These are phyloP conservation scores for Istiophorus platypterus DNA, from an alignment of 2,113 vertebrate species.

Conservation along the genomic window DNA sequence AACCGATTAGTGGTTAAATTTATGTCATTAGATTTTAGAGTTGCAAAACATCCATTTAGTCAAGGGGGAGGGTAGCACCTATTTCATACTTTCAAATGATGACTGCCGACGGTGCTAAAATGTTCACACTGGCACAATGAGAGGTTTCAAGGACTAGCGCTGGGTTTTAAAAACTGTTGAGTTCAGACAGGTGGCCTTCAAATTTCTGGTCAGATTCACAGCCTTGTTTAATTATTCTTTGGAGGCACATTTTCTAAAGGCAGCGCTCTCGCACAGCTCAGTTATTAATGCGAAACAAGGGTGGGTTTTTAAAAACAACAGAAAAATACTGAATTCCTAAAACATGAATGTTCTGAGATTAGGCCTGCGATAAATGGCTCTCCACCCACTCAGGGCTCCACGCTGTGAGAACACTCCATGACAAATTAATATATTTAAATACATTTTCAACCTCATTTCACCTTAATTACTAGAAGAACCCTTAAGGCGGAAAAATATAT, in stretches of 20 bases:
- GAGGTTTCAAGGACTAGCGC: too few relatives aligned
- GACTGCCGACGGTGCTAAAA: too few relatives aligned
- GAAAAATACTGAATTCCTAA: background rate
- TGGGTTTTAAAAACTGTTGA: too few relatives aligned
- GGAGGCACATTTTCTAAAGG: background rate
- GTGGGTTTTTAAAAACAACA: background rate
- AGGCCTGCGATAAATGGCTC: background rate
- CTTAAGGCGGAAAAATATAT: background rate
- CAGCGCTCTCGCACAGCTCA: background rate
- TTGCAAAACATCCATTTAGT: too few relatives aligned
- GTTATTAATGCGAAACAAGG: background rate
- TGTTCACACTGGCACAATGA: too few relatives aligned
- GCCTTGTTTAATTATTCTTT: too few relatives aligned
- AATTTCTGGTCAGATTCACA: too few relatives aligned
- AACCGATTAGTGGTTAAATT: too few relatives aligned
- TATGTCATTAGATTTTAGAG: too few relatives aligned
- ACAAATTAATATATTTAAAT: background rate
- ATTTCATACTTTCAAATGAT: too few relatives aligned
- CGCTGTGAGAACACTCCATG: background rate
- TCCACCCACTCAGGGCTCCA: background rate
- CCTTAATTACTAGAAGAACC: constrained; percentile 11
- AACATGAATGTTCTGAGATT: background rate
- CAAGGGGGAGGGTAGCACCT: too few relatives aligned
- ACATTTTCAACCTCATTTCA: background rate
- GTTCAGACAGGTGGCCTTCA: too few relatives aligned